Conservation (phyloP, 2,797 vertebrate genomes). For the Cottoperca gobio region DNA sequence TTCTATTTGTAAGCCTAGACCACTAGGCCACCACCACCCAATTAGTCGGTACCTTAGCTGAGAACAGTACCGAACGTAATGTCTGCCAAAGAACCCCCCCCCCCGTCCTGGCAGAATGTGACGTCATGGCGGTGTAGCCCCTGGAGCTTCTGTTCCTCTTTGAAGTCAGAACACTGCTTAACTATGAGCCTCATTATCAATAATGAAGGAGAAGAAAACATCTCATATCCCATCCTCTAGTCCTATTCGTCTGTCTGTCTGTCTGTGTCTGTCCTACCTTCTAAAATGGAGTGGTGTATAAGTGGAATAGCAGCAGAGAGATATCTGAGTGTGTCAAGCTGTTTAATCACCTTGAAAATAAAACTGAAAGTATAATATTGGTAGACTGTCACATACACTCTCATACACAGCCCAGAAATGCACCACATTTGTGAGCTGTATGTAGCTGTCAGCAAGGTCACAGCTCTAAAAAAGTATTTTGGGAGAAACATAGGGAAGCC, state of each 20-base stretch:
- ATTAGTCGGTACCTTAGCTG: constrained; percentile 12
- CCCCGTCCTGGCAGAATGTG: constrained; percentile 55
- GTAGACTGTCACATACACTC: no score
- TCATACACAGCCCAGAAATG: background rate
- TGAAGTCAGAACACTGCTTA: constrained; percentile 58
- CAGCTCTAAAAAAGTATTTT: background rate
- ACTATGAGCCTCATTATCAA: constrained; percentile 67
- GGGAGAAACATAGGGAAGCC: background rate
- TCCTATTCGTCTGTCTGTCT: constrained; percentile 38
- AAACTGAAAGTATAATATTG: background rate
- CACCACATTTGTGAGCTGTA: background rate
- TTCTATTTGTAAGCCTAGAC: no score
- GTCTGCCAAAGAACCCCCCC: no score
- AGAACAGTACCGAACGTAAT: no score
- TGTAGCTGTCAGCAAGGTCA: background rate
- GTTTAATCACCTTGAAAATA: no score
- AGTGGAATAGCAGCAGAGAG: background rate
- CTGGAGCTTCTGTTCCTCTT: constrained; percentile 52
- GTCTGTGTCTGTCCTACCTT: constrained; percentile 10
- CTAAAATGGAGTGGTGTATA: no score
- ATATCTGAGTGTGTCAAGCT: no score
- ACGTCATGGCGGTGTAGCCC: constrained; percentile 44
- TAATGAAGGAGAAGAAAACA: constrained; percentile 67
- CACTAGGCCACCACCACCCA: no score
- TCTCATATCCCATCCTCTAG: constrained; percentile 54